Conservation (phyloP, 2,797 vertebrate genomes). For the Halcyon smyrnensis region DNA sequence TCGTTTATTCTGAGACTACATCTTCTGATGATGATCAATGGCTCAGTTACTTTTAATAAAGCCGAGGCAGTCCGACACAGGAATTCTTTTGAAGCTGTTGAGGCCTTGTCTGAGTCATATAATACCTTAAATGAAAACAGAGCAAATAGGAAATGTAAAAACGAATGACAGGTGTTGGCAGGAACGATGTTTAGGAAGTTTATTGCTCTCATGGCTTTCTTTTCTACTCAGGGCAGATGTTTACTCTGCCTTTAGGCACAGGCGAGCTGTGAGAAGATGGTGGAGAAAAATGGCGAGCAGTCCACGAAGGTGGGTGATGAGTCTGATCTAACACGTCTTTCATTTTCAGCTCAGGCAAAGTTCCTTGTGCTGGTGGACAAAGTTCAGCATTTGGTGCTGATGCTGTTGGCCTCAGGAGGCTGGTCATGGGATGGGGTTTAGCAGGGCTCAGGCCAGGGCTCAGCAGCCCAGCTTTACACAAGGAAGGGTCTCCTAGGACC, state of each 20-base stretch:
- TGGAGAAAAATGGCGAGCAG: background rate
- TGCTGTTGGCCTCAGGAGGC: background rate
- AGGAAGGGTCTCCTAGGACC: background rate
- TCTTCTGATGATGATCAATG: conserved; percentile 62
- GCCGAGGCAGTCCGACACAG: conserved; percentile 31
- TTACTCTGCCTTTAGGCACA: conserved; percentile 17
- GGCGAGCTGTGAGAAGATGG: background rate
- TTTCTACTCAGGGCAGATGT: background rate
- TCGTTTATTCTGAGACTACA: conserved; percentile 9
- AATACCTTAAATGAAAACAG: conserved; percentile 67
- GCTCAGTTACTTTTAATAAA: conserved; percentile 69
- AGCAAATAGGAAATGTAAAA: conserved; percentile 43
- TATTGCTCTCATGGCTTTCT: conserved; percentile 29
- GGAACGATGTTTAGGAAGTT: conserved; percentile 27
- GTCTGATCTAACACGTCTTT: background rate
- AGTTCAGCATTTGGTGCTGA: background rate
- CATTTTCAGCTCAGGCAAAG: background rate
- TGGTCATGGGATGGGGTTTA: background rate
- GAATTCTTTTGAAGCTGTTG: conserved; percentile 64
- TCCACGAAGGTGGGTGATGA: background rate
- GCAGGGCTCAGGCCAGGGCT: background rate
- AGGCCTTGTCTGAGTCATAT: conserved; percentile 59
- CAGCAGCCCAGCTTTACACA: background rate
- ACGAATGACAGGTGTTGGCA: conserved; percentile 53
- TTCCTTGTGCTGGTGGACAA: background rate